Evolutionary conservation across 2,113 vertebrate genomes (phyloP), one percentile per base, ranked within the genome.

Genomic region (Rynchops niger): DNA sequence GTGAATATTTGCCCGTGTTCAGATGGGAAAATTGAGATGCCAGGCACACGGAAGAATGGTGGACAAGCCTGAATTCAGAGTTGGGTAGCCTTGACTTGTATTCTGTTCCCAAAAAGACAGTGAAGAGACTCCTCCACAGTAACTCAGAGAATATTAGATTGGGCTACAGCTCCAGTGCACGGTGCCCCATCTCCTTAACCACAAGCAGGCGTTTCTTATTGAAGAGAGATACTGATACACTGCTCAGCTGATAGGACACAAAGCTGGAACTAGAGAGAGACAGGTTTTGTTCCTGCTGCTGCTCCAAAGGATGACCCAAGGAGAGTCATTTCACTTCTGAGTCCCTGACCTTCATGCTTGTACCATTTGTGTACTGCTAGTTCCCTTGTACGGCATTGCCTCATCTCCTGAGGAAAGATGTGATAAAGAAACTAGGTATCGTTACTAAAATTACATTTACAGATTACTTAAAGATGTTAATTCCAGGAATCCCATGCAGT

Each of bases 141-240:
- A 36, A 45, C 34, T 72, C 47, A 27, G 45, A 58, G 42, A 67
- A 38, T 21, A 8, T 43, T 8, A 55, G 26, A 20, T 3, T 36
- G 36, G 70, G 34, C 69, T 26, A 36, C 56, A 66, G 55, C 42
- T 20, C 38, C 67, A 74, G 52, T 1, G 36, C 45, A 4, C 0
- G 0, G 58, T 42, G 69, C 26, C 6, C 2, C 38, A 20, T 23
- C 29, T 42, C 70, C 58, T 58, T 30, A 38, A 50, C 20, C 42
- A 38, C 17, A 82, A 69, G 25, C 18, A 20, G 8, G 27, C 0
- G 0, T 9, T 34, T 76, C 78, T 42, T 15, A 23, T 20, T 62
- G 42, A 36, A 29, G 42, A 55, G 27, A 30, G 22, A n/a, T 3
- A 14, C 8, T 22, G 19, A 74, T 7, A 52, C 2, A 29, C 43